Base-by-base conservation (phyloP, 2,113 vertebrate species). In the Empidonax alnorum region DNA sequence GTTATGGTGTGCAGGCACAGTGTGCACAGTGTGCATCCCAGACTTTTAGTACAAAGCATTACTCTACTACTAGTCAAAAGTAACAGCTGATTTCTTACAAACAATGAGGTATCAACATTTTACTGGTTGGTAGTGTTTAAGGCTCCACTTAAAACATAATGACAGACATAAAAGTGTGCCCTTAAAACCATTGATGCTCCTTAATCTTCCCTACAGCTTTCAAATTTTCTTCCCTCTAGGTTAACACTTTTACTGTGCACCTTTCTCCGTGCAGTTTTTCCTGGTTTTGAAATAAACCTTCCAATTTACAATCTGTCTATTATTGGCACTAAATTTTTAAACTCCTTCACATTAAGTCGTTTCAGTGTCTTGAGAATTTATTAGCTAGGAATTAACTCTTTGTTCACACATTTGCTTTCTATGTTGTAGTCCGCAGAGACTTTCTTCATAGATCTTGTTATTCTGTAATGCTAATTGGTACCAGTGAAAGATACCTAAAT, bases 381-480 rank as follows among this genome's bases (percentile, higher is more conserved):
- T 90, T 94, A 85, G 33, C 39, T 67, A 59, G 50, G 58, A 92
- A 55, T 97, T 97, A 97, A 97, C 96, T 89, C 92, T 91, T 97
- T 85, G 50, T 62, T 92, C 74, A 82, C 59, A n/a, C 50, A 31
- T 92, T 94, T 84, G 4, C 39, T 79, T 28, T 82, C 80, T 87
- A 21, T 62, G 53, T 5, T 31, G 8, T 12, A 24, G 6, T 77
- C 95, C 59, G 42, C 50, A 63, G 87, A 89, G 87, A 89, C 77
- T 76, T 62, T 47, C 71, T 63, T 67, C 27, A 44, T 19, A 82
- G 77, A 87, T 49, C 62, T 84, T 91, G 30, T 82, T 89, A 89
- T 94, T 96, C 86, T 17, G 15, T 92, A 79, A 93, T 74, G 63
- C 47, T 96, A 96, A 96, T 96, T 80, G 46, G 31, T 76, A 84